phyloP scores from a whole-genome alignment of 2,888 invertebrate genomes.

The Cylloceria caligata region DNA sequence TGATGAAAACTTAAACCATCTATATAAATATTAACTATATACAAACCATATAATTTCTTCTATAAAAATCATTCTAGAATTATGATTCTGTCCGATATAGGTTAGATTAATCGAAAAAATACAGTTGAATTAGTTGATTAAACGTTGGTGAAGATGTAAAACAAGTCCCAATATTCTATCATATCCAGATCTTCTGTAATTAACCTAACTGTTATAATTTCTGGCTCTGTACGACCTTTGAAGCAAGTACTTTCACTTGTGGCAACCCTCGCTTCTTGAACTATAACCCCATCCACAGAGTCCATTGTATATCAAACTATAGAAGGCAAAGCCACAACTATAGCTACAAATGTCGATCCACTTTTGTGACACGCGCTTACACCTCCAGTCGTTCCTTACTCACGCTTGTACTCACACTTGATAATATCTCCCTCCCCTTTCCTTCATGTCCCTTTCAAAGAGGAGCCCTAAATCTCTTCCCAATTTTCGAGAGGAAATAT shows the following conservation, averaged over 20 bases:
- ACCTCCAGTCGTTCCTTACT: constrained; percentile 19
- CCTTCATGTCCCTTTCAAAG: constrained; percentile 1
- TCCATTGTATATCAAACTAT: constrained; percentile 28
- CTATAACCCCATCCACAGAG: constrained; percentile 17
- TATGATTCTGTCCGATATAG: too few species aligned
- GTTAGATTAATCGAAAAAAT: too few species aligned
- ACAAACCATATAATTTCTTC: too few species aligned
- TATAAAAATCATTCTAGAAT: too few species aligned
- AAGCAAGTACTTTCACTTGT: constrained; percentile 11
- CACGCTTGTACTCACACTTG: constrained; percentile 13
- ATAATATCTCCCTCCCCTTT: constrained; percentile 27
- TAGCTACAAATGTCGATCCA: constrained; percentile 58
- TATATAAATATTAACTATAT: too few species aligned
- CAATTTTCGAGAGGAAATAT: constrained; percentile 63
- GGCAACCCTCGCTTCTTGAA: constrained; percentile 21
- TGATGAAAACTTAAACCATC: too few species aligned
- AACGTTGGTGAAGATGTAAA: neutral
- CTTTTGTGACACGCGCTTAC: constrained; percentile 57
- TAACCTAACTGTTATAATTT: neutral
- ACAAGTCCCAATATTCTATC: neutral
- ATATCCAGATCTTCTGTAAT: neutral
- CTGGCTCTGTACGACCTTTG: constrained; percentile 7
- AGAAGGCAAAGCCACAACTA: constrained; percentile 36
- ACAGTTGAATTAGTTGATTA: neutral
- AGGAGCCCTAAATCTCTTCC: constrained; percentile 57